phyloP scores from a whole-genome alignment of 2,888 invertebrate genomes.

The Lithophane socia region DNA sequence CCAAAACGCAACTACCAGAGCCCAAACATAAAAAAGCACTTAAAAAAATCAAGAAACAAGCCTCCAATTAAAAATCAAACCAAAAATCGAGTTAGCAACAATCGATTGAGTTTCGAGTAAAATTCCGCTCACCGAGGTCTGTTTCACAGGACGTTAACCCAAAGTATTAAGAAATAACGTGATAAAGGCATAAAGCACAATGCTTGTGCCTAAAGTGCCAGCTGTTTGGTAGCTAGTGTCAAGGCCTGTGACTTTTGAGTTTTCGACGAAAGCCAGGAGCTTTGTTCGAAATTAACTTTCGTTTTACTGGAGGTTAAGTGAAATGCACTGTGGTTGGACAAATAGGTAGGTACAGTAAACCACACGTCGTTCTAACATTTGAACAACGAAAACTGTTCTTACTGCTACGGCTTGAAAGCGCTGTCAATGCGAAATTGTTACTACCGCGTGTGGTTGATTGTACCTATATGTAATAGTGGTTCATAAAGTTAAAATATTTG shows the following conservation, averaged over 20 bases:
- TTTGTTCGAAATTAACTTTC: constrained; percentile 40
- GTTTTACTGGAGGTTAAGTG: constrained; percentile 49
- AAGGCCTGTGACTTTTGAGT: constrained; percentile 47
- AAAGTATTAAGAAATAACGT: constrained; percentile 37
- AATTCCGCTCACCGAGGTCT: constrained; percentile 52
- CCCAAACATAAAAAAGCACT: neutral
- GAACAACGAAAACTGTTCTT: neutral
- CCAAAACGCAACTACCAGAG: neutral
- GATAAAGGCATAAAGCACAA: constrained; percentile 27
- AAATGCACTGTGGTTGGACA: constrained; percentile 6
- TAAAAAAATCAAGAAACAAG: constrained; percentile 2
- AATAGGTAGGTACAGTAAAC: neutral
- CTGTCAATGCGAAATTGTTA: neutral
- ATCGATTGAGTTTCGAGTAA: constrained; percentile 23
- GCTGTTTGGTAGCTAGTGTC: constrained; percentile 48
- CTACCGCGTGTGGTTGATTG: neutral
- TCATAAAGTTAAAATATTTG: neutral
- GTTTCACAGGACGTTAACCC: constrained; percentile 55
- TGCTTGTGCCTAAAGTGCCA: constrained; percentile 26
- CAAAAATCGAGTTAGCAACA: constrained; percentile 32
- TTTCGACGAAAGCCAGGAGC: constrained; percentile 52
- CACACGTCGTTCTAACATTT: neutral
- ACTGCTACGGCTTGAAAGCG: neutral
- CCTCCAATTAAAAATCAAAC: constrained; percentile 15
- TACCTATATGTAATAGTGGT: neutral